Conservation (phyloP, 2,888 invertebrate genomes). For the Coecobrya sp. region DNA sequence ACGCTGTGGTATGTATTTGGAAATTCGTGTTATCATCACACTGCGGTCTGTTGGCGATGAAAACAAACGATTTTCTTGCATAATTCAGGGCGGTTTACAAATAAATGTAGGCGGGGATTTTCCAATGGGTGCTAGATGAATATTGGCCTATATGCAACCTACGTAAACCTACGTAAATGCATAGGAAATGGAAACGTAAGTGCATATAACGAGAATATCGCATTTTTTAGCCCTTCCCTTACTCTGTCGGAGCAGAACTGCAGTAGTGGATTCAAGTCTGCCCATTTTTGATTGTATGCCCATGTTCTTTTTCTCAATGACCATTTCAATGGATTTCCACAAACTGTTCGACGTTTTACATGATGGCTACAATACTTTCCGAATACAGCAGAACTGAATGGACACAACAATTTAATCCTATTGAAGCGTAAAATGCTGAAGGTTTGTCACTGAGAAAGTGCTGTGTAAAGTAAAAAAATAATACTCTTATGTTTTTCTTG, state of each 20-base stretch:
- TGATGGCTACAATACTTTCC: not conserved
- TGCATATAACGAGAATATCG: not conserved
- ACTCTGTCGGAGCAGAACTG: not conserved
- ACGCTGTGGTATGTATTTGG: not conserved
- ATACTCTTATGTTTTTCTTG: not conserved
- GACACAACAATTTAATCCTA: slow-evolving; percentile 15
- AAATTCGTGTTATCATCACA: slow-evolving; percentile 21
- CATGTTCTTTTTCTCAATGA: not conserved
- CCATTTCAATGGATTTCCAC: not conserved
- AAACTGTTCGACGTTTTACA: not conserved
- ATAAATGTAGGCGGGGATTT: not conserved
- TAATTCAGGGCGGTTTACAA: not conserved
- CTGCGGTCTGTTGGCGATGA: slow-evolving; percentile 20
- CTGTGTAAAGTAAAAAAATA: not conserved
- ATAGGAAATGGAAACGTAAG: no score
- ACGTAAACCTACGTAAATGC: not conserved
- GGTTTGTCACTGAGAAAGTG: not conserved
- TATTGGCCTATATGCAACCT: not conserved
- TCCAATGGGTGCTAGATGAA: not conserved
- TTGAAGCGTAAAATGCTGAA: slow-evolving; percentile 20
- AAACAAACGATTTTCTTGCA: slow-evolving; percentile 44
- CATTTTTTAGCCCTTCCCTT: not conserved
- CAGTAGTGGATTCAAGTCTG: not conserved
- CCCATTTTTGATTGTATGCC: not conserved
- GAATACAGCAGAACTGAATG: not conserved